Base-by-base conservation (phyloP, 2,113 vertebrate genomes). In the Myotis brandtii region DNA sequence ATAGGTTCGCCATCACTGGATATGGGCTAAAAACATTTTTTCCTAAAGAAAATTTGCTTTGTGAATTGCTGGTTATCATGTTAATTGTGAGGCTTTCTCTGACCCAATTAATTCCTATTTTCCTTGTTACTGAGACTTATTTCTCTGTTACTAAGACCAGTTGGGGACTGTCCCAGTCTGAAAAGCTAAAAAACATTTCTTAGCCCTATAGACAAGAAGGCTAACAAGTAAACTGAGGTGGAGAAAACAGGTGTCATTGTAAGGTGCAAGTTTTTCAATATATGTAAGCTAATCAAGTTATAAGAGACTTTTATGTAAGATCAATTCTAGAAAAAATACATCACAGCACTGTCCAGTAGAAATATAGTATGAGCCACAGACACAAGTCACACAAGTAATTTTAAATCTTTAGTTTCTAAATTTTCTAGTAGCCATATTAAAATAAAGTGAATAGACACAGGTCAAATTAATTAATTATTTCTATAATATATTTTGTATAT, bases 31-130 rank as follows among this genome's bases (percentile, higher is more conserved):
- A 82, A 32, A 69, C 21, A 64, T 43, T 84, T 89, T 64, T 92
- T 14, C 21, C 20, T 93, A 30, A 76, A 66, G 12, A 76, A 91
- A 48, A 84, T 73, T 73, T 91, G 32, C 83, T 64, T 27, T 43
- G 17, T 79, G 27, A 82, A 85, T 56, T 85, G 6, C 20, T 80
- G n/a, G 54, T 50, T 90, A 84, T 90, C 2, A 76, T 13, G n/a
- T 27, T 23, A 52, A 73, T n/a, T 84, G 16, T n/a, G 5, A 32
- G 4, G 3, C 8, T 93, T 92, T 70, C n/a, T 95, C 70, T 94
- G 34, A 81, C 17, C 30, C 37, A 88, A 46, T 66, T 59, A 62
- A 72, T n/a, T 92, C 48, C 82, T 90, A 56, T 81, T 94, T 84
- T 70, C 54, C 6, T 32, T 64, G 6, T 59, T 30, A 80, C 37